Base-by-base conservation (phyloP, 2,113 vertebrate genomes). In the Tragulus kanchil region DNA sequence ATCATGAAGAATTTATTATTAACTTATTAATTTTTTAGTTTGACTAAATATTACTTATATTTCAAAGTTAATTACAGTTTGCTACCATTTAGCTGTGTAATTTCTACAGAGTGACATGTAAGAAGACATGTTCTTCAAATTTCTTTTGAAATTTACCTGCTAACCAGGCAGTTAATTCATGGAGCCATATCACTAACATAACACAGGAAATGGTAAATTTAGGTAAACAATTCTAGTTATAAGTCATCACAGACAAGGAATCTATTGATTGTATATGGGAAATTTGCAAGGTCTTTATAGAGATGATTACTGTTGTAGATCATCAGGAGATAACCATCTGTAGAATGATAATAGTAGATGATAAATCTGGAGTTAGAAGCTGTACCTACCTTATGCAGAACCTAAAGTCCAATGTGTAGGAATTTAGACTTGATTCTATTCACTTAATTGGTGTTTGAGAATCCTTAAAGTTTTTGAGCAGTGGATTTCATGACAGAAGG, bases 11-110 rank as follows among this genome's bases (percentile, higher is more conserved):
- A 78, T 79, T 79, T 56, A 16, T 85, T 77, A 71, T 52, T 77
- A 65, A 87, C 6, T 25, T 17, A 56, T 85, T 92, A 71, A 50
- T 2, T 4, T 93, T 82, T 73, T 54, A n/a, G 28, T 85, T 69
- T 95, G 16, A 61, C 16, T 59, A 89, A 89, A 50, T 82, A 48
- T 45, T 64, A 13, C 14, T 65, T 89, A 31, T 42, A 86, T 73
- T 89, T 94, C 3, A 91, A 93, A 96, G 26, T 84, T 61, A 58
- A 89, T 52, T 79, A 12, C 8, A 52, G 21, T 73, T 77, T 83
- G 17, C 4, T 86, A 31, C 2, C 5, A 56, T 81, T 50, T 84
- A 14, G 59, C 82, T 93, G 28, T 88, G 45, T 79, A 87, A 48
- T 42, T 85, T 77, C 13, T 86, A 45, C 2, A 56, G 10, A 67